phyloP scores from a whole-genome alignment of 2,797 vertebrate species.

The Nyctalus aviator region DNA sequence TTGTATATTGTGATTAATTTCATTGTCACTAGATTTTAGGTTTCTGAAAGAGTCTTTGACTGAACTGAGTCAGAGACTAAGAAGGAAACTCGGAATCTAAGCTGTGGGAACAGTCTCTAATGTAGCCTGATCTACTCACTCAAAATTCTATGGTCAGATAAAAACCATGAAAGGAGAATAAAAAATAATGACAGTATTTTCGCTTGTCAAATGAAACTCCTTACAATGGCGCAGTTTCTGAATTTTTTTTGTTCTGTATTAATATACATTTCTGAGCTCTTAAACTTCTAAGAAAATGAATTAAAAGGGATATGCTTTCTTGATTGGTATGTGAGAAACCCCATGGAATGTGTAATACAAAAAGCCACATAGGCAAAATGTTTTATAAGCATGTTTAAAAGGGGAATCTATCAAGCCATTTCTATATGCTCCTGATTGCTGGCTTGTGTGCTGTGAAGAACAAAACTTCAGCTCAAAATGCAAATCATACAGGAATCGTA shows the following conservation, averaged over 20 bases:
- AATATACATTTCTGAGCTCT: conserved; percentile 73
- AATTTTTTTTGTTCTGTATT: conserved; percentile 73
- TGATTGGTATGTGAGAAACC: conserved; percentile 77
- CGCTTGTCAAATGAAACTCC: conserved; percentile 80
- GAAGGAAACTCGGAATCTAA: conserved; percentile 79
- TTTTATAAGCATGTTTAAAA: conserved; percentile 81
- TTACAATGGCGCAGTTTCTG: conserved; percentile 53
- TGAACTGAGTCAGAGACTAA: conserved; percentile 79
- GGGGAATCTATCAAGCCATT: conserved; percentile 70
- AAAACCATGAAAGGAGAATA: conserved; percentile 73
- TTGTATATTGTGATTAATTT: conserved; percentile 88
- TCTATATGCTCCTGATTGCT: conserved; percentile 79
- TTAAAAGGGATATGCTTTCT: conserved; percentile 80
- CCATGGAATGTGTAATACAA: conserved; percentile 70
- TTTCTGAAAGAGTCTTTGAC: conserved; percentile 85
- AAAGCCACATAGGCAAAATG: conserved; percentile 73
- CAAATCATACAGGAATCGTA: conserved; percentile 87
- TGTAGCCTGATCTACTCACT: conserved; percentile 79
- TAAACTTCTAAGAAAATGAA: conserved; percentile 76
- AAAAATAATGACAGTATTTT: conserved; percentile 68
- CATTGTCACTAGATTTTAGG: conserved; percentile 87
- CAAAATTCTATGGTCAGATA: conserved; percentile 81
- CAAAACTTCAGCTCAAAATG: conserved; percentile 85
- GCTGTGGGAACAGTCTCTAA: conserved; percentile 72
- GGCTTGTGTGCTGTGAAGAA: conserved; percentile 80